Evolutionary conservation across 1,140 invertebrate genomes (phyloP).

Genomic region (Cherax quadricarinatus): DNA sequence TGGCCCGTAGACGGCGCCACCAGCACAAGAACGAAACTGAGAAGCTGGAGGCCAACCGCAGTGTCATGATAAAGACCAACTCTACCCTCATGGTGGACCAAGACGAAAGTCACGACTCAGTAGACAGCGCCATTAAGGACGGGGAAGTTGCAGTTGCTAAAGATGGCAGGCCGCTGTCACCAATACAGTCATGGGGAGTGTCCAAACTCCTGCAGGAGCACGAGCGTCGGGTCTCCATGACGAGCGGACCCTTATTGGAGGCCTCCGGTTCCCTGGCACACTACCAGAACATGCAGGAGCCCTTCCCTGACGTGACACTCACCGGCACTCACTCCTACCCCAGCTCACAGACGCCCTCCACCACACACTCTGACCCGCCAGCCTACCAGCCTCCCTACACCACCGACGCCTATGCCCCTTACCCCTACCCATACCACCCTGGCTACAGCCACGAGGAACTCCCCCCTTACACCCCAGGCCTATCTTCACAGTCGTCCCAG

Average conservation of each 20-base stretch:
- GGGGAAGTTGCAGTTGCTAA: constrained; percentile 33
- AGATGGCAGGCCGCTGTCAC: constrained; percentile 77
- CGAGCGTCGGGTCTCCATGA: constrained; percentile 77
- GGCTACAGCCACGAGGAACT: constrained; percentile 72
- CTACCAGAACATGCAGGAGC: constrained; percentile 69
- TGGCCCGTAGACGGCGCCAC: constrained; percentile 65
- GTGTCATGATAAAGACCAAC: constrained; percentile 71
- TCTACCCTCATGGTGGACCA: constrained; percentile 70
- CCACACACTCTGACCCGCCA: constrained; percentile 72
- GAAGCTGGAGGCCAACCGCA: constrained; percentile 70
- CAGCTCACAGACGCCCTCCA: constrained; percentile 71
- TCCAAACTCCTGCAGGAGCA: constrained; percentile 81
- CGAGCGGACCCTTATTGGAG: constrained; percentile 67
- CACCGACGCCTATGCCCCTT: constrained; percentile 64
- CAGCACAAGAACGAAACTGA: constrained; percentile 68
- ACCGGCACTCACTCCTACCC: constrained; percentile 70
- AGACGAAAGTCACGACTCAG: constrained; percentile 71
- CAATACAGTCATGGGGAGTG: constrained; percentile 81
- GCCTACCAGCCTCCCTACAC: constrained; percentile 72
- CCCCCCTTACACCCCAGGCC: constrained; percentile 70
- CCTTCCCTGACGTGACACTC: constrained; percentile 70
- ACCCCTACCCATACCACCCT: constrained; percentile 71
- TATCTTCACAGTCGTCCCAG: constrained; percentile 73
- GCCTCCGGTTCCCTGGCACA: constrained; percentile 57
- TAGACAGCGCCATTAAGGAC: constrained; percentile 69